A percentile compares a stretch with the other conserved stretches of the same genome.
Conservation (phyloP, 2,797 vertebrate genomes). For the Sylvia borin region DNA sequence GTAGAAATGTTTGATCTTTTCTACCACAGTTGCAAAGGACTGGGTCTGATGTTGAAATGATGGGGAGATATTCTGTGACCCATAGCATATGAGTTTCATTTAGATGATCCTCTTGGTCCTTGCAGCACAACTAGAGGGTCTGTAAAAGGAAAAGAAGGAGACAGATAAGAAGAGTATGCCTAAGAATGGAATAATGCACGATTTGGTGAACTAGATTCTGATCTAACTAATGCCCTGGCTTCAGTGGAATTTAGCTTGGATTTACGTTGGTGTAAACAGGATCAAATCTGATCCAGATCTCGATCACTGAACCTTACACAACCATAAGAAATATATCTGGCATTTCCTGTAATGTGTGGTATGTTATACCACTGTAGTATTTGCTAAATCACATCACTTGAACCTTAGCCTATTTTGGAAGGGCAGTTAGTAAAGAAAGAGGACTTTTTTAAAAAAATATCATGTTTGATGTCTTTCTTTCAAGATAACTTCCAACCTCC, state of each 20-base stretch:
- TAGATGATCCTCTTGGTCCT: not conserved
- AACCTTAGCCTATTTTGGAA: constrained; percentile 44
- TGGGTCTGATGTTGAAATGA: not conserved
- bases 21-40: not conserved
- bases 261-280: constrained; percentile 49
- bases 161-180: not conserved
- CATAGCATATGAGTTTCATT: constrained; percentile 26
- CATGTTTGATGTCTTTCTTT: constrained; percentile 66
- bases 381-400: constrained; percentile 11
- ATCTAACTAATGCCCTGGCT: constrained; percentile 32
- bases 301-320: constrained; percentile 7
- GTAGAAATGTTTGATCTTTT: not conserved
- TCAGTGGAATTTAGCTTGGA: constrained; percentile 29
- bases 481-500: constrained; percentile 44
- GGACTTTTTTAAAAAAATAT: not conserved
- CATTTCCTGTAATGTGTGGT: not conserved
- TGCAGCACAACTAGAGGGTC: not conserved
- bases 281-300: not conserved
- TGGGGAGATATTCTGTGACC: not conserved
- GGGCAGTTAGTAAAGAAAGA: constrained; percentile 6
- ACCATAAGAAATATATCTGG: not conserved
- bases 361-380: not conserved
- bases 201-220: not conserved
- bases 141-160: not conserved
- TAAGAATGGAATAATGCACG: not conserved